Evolutionary conservation across 2,888 invertebrate genomes (phyloP).

Genomic region (Corythucha ciliata): DNA sequence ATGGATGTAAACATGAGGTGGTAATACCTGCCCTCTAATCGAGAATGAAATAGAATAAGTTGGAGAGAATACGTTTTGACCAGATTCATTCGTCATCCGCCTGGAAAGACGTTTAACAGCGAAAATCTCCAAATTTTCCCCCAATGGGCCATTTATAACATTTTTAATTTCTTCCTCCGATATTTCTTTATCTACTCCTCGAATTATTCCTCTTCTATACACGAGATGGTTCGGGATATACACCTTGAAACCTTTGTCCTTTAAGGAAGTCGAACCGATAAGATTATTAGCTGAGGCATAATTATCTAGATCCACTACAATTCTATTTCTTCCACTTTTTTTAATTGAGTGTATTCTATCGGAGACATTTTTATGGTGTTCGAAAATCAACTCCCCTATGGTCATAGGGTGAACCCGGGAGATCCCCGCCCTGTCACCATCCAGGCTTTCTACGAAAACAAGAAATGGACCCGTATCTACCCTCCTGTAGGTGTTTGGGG

Average conservation of each 20-base stretch:
- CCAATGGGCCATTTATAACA: background rate
- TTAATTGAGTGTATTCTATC: no score
- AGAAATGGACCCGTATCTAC: no score
- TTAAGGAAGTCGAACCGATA: background rate
- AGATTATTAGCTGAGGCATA: slow-evolving; percentile 3
- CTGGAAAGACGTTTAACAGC: background rate
- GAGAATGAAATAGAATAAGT: no score
- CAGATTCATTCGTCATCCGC: background rate
- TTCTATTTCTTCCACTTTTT: slow-evolving; percentile 1
- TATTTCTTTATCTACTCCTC: background rate
- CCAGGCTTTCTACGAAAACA: no score
- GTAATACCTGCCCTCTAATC: no score
- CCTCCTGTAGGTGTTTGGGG: no score
- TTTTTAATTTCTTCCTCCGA: background rate
- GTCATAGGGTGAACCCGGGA: no score
- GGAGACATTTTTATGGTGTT: no score
- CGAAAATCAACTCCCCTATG: no score
- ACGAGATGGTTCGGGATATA: background rate
- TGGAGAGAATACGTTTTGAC: background rate
- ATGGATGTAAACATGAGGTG: background rate
- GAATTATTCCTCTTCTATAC: background rate
- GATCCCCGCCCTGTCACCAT: no score
- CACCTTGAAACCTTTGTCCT: background rate
- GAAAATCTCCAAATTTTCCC: background rate
- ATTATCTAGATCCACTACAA: background rate